phyloP scores from a whole-genome alignment of 2,797 vertebrate species.

The Monodelphis domestica region DNA sequence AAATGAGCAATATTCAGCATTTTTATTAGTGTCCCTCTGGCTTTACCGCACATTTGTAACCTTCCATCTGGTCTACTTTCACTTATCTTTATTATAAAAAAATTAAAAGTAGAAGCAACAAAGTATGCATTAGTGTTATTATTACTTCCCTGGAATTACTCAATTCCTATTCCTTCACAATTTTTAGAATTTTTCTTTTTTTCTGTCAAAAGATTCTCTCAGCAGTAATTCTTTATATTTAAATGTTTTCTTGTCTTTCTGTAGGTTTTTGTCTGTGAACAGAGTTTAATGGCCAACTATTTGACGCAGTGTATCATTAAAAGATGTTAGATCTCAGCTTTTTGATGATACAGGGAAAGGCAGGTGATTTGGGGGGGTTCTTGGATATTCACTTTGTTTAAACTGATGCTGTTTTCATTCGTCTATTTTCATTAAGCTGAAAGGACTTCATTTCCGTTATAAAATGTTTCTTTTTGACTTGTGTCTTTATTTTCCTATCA shows the following conservation, averaged over 20 bases:
- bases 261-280: background rate
- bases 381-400: background rate
- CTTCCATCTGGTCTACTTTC: background rate
- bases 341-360: background rate
- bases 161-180: background rate
- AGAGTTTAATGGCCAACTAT: background rate
- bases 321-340: background rate
- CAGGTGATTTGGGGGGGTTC: background rate
- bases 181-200: background rate
- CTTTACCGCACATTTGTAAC: background rate
- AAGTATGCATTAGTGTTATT: background rate
- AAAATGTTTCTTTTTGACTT: background rate
- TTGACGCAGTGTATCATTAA: background rate
- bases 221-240: background rate
- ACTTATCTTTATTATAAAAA: slow-evolving; percentile 14
- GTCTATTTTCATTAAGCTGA: background rate
- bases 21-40: background rate
- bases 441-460: background rate
- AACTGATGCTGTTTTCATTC: background rate
- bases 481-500: background rate
- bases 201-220: background rate
- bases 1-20: background rate
- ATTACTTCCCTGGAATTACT: background rate
- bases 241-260: background rate
- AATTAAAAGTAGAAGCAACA: background rate